Evolutionary conservation across 2,888 invertebrate genomes (phyloP), one percentile per base, ranked within the genome.

Genomic region (Drosophila infuscata): DNA sequence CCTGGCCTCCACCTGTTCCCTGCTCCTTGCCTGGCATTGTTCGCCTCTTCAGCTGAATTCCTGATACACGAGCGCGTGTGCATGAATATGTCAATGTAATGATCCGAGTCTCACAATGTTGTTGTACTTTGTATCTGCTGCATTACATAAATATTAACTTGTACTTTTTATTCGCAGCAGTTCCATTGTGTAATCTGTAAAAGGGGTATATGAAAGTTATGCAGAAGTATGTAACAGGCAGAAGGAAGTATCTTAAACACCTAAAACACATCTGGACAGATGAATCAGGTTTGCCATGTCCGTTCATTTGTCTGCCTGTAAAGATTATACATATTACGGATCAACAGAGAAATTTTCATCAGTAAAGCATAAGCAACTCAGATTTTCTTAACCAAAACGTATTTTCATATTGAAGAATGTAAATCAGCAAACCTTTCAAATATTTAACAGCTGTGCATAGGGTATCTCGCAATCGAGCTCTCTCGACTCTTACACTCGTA

Each of bases 81-180:
- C 87, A 87, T 90, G 85, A 90, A 86, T 89, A 90, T 86, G 90
- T 86, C 89, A 89, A 85, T 90, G 84, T 90, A 85, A 85, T 85
- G 90, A 90, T 85, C 87, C 79, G 62, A 56, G 53, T 71, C 60
- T 7, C 46, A 46, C 46, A 46, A 46, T 25, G 46, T 46, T 46
- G 58, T 79, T 74, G 70, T 73, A 61, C 57, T 65, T 73, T 66
- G 79, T 72, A 82, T 90, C 87, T 70, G 69, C 76, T 80, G 90
- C 72, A 90, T 85, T 85, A 85, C 90, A 85, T 85, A 85, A 85
- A 85, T 85, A 85, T 85, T 85, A 85, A 90, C 89, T 85, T 85
- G 84, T 90, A 85, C 90, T 85, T 85, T 85, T 84, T 90, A 46
- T 15, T 46, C 46, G 46, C 46, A 46, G 46, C 15, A 15, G 25